Conservation (phyloP, 1,140 invertebrate species). For the Bombus waltoni region DNA sequence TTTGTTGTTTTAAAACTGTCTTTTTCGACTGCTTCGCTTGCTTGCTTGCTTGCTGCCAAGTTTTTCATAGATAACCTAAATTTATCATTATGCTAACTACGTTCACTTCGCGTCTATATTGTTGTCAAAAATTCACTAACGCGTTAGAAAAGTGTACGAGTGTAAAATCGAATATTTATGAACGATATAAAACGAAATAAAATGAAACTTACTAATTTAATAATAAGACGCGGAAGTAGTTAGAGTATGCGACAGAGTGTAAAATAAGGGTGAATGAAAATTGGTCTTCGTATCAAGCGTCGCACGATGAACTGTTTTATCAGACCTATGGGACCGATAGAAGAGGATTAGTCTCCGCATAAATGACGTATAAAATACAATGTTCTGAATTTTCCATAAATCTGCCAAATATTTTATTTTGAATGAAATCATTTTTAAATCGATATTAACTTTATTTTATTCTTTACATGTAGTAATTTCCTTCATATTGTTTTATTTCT, state of each 20-base stretch:
- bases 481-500: neutral
- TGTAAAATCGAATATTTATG: no score
- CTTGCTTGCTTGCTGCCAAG: no score
- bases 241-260: neutral
- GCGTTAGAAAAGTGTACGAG: no score
- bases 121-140: no score
- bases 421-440: neutral
- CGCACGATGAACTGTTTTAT: neutral
- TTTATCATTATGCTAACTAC: no score
- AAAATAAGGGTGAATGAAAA: neutral
- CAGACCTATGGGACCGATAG: neutral
- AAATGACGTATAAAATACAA: neutral
- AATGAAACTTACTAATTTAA: neutral
- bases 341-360: neutral
- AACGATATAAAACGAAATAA: no score
- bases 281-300: neutral
- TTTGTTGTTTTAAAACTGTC: no score
- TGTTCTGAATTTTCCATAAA: neutral
- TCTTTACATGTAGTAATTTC: no score
- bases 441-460: neutral
- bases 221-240: neutral
- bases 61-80: no score
- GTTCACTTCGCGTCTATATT: no score
- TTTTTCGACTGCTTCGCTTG: no score
- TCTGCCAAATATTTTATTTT: neutral